Percentiles rank a stretch among this genome's conserved stretches.
phyloP scores from a whole-genome alignment of 2,888 invertebrate species.

The Monoplex corrugatus region DNA sequence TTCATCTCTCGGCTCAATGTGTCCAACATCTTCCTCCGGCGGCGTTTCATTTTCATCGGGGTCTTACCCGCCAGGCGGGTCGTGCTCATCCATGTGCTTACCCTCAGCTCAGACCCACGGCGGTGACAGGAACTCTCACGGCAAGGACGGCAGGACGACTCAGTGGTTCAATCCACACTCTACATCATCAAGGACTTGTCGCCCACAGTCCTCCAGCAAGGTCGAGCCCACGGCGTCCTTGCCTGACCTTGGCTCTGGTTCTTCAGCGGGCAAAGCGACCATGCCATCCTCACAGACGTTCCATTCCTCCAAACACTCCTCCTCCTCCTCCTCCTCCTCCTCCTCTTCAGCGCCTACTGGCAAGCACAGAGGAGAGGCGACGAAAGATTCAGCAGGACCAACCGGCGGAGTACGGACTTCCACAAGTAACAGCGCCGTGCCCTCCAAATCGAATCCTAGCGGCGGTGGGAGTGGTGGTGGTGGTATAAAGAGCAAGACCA shows the following conservation, averaged over 20 bases:
- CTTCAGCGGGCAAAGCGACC: neutral
- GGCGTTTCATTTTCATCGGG: no score
- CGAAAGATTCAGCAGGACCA: neutral
- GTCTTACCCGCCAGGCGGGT: no score
- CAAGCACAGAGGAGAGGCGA: neutral
- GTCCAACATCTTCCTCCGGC: no score
- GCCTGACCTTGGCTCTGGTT: neutral
- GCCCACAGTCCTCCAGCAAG: neutral
- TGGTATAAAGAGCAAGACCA: neutral
- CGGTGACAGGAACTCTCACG: neutral
- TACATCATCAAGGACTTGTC: neutral
- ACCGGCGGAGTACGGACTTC: neutral
- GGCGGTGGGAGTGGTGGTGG: no score
- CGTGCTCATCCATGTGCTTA: no score
- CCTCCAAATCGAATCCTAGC: neutral
- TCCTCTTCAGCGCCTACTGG: neutral
- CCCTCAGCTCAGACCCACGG: no score
- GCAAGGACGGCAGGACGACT: neutral
- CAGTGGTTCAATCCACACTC: constrained; percentile 7
- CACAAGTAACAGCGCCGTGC: neutral
- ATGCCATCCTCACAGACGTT: neutral
- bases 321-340: neutral
- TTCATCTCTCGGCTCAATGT: no score
- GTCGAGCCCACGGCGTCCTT: neutral
- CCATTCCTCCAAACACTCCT: neutral